Conservation (phyloP, 2,797 vertebrate species). For the Aplochiton taeniatus region DNA sequence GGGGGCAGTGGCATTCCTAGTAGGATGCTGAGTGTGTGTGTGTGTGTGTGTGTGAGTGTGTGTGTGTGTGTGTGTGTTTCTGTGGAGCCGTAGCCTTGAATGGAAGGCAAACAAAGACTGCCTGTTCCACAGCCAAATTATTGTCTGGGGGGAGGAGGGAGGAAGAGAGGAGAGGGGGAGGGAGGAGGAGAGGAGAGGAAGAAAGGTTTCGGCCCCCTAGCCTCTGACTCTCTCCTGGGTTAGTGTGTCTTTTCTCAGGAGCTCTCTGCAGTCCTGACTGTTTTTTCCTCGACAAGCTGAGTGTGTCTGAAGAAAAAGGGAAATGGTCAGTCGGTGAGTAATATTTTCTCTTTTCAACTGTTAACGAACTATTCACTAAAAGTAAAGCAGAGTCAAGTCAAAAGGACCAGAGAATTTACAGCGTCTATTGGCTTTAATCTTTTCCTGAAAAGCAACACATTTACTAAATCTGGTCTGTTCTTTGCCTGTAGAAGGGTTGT, state of each 20-base stretch:
- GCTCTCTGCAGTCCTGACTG: too few species aligned
- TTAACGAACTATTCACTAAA: background rate
- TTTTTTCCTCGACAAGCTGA: too few species aligned
- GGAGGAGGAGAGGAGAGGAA: constrained; percentile 24
- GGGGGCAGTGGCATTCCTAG: background rate
- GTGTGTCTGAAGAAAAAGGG: constrained; percentile 19
- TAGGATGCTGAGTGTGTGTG: background rate
- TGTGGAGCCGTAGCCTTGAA: constrained; percentile 56
- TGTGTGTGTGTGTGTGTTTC: background rate
- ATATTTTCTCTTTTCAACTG: background rate
- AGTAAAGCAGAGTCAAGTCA: too few species aligned
- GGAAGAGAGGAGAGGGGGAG: constrained; percentile 10
- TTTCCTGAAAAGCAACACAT: too few species aligned
- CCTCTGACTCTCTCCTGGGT: constrained; percentile 36
- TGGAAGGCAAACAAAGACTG: constrained; percentile 61
- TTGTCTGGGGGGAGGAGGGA: constrained; percentile 18
- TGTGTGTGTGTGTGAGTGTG: background rate
- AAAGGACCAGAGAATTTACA: too few species aligned
- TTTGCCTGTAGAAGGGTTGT: too few species aligned
- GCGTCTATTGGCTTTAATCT: too few species aligned
- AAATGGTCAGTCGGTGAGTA: constrained; percentile 75
- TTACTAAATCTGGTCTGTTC: too few species aligned
- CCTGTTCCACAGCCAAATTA: constrained; percentile 50
- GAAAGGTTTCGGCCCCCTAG: constrained; percentile 1
- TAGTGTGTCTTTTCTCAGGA: too few species aligned